Conservation (phyloP, 2,888 invertebrate species). For the Notodonta dromedarius region DNA sequence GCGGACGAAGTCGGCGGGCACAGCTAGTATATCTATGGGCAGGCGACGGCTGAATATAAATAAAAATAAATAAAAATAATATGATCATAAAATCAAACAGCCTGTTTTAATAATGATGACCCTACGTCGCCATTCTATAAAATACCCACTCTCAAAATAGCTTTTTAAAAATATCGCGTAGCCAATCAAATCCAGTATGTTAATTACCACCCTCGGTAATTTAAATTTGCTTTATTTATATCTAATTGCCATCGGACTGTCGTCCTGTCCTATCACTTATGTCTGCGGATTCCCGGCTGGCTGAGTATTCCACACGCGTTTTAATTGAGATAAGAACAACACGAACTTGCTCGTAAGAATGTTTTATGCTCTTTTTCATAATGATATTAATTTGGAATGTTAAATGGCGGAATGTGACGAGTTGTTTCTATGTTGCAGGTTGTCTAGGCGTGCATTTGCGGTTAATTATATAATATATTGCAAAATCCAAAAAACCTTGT, state of each 20-base stretch:
- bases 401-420: neutral
- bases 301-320: conserved; percentile 16
- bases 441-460: too few species aligned
- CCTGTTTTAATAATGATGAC: too few species aligned
- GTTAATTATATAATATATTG: too few species aligned
- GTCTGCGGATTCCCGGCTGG: conserved; percentile 13
- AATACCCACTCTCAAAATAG: conserved; percentile 13
- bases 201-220: conserved; percentile 32
- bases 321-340: conserved; percentile 31
- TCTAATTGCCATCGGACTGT: conserved; percentile 26
- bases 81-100: too few species aligned
- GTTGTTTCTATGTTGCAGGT: too few species aligned
- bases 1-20: too few species aligned
- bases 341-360: conserved; percentile 19
- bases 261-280: conserved; percentile 21
- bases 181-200: conserved; percentile 21
- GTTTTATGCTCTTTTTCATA: conserved; percentile 9
- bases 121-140: too few species aligned
- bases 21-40: too few species aligned
- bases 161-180: conserved; percentile 29
- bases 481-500: too few species aligned
- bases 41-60: too few species aligned
- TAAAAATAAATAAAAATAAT: too few species aligned
- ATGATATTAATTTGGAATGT: neutral
- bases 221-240: conserved; percentile 35